These are phyloP conservation scores for Sturnus vulgaris DNA, from an alignment of 2,113 vertebrate species.

Conservation along the genomic window DNA sequence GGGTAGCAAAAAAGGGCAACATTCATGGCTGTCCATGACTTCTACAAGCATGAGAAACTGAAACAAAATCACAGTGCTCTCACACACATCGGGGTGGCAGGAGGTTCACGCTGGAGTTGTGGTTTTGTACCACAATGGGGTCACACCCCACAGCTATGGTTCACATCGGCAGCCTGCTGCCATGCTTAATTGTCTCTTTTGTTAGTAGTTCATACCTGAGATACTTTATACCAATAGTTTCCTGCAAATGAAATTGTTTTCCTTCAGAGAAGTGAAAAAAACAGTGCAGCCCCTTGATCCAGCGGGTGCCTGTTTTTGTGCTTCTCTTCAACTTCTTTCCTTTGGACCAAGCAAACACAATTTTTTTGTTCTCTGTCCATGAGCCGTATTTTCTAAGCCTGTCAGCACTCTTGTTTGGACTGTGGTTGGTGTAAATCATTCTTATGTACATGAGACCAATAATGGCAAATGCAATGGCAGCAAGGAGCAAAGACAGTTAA, in stretches of 20 bases:
- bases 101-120: background rate
- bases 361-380: background rate
- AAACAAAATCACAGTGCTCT: background rate
- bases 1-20: background rate
- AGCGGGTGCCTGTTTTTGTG: rapidly evolving
- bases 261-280: background rate
- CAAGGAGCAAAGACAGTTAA: background rate
- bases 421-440: background rate
- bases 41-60: background rate
- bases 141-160: background rate
- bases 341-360: background rate
- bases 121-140: background rate
- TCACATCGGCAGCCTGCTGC: background rate
- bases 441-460: background rate
- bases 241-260: background rate
- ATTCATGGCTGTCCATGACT: background rate
- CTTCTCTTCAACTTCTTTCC: background rate
- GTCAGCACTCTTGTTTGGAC: background rate
- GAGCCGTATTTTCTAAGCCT: background rate
- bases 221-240: background rate
- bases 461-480: background rate
- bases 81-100: rapidly evolving
- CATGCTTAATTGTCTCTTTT: background rate
- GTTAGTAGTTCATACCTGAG: background rate
- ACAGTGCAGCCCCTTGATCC: rapidly evolving